Evolutionary conservation across 2,888 invertebrate species (phyloP).

Genomic region (Ophioninae sp.): DNA sequence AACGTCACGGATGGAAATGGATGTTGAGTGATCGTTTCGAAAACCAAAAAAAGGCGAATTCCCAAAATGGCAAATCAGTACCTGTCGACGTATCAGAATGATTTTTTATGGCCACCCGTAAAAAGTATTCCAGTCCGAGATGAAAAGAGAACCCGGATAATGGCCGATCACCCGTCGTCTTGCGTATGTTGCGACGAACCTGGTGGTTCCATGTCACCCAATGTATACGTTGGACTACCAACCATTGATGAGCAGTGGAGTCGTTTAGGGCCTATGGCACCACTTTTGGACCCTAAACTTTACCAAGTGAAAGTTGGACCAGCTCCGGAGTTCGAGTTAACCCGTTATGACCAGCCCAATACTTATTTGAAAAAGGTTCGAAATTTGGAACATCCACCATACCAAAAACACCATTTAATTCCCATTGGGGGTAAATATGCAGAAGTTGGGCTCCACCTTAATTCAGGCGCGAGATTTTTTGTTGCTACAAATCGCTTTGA

Average conservation of each 20-base stretch:
- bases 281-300: slow-evolving; percentile 84
- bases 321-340: slow-evolving; percentile 83
- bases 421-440: too few relatives aligned
- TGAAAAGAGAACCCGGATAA: slow-evolving; percentile 6
- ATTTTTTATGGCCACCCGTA: slow-evolving; percentile 85
- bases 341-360: slow-evolving; percentile 84
- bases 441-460: too few relatives aligned
- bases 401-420: neutral
- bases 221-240: slow-evolving; percentile 22
- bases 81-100: slow-evolving; percentile 85
- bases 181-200: slow-evolving; percentile 62
- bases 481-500: too few relatives aligned
- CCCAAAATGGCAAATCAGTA: slow-evolving; percentile 83
- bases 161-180: neutral
- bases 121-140: slow-evolving; percentile 65
- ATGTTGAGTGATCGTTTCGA: neutral
- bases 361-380: slow-evolving; percentile 84
- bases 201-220: slow-evolving; percentile 33
- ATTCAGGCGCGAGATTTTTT: too few relatives aligned
- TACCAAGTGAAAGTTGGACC: slow-evolving; percentile 84
- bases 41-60: neutral
- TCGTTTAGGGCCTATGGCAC: slow-evolving; percentile 83
- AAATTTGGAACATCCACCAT: neutral
- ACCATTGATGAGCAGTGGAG: slow-evolving; percentile 78
- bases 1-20: neutral